These are phyloP conservation scores for Scelioninae gen. 2 DNA, from an alignment of 2,888 invertebrate species.

Conservation along the genomic window DNA sequence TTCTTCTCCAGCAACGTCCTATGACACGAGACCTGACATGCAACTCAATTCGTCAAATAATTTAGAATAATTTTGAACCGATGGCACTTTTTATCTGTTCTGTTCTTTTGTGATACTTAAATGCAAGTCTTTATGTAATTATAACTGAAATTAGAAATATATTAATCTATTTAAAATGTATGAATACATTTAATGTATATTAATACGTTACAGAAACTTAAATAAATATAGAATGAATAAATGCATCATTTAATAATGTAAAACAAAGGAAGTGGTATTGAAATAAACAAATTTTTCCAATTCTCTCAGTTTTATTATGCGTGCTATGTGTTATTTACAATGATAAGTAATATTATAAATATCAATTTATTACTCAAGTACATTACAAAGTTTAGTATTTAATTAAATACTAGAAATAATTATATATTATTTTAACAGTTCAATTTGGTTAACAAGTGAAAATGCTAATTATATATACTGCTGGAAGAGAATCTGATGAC, in stretches of 20 bases:
- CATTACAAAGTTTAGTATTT: too few relatives aligned
- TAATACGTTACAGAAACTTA: too few relatives aligned
- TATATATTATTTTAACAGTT: too few relatives aligned
- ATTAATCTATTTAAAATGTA: too few relatives aligned
- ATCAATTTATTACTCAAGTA: too few relatives aligned
- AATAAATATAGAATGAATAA: too few relatives aligned
- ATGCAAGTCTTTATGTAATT: conserved; percentile 22
- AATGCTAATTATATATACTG: too few relatives aligned
- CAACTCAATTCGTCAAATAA: conserved; percentile 23
- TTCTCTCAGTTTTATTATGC: neutral
- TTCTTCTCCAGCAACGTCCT: conserved; percentile 28
- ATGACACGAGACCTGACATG: conserved; percentile 24
- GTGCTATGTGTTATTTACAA: conserved; percentile 2
- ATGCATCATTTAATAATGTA: neutral
- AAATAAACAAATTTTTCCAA: neutral
- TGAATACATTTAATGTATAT: too few relatives aligned
- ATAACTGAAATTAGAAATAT: too few relatives aligned
- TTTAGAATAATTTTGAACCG: conserved; percentile 18
- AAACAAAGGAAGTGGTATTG: neutral
- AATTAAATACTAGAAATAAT: too few relatives aligned
- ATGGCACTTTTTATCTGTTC: conserved; percentile 13
- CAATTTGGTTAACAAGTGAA: too few relatives aligned
- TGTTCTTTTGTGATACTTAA: conserved; percentile 36
- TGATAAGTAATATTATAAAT: neutral
- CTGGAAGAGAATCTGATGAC: too few relatives aligned